Evolutionary conservation across 2,797 vertebrate species (phyloP).

Genomic region (Setipinna tenuifilis): DNA sequence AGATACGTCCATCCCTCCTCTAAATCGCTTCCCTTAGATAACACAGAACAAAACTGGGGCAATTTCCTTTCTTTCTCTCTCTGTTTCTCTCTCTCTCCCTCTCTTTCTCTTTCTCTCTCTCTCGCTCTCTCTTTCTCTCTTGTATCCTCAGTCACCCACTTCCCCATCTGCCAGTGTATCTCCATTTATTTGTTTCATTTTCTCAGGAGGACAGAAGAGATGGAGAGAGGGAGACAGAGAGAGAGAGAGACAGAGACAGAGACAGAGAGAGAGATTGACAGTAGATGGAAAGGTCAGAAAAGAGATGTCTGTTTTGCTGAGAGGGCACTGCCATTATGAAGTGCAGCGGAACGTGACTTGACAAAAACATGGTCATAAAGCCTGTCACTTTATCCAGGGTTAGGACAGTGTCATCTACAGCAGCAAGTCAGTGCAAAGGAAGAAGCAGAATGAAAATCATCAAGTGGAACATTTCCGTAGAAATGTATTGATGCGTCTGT

Average conservation of each 20-base stretch:
- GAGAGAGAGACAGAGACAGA: not conserved
- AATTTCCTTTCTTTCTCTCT: constrained; percentile 22
- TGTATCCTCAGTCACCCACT: not conserved
- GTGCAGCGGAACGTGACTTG: not conserved
- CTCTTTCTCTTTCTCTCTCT: not conserved
- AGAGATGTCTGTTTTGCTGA: constrained; percentile 17
- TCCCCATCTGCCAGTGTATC: not conserved
- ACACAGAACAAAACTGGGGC: constrained; percentile 41
- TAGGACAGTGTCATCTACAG: not conserved
- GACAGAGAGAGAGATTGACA: not conserved
- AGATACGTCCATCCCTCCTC: constrained; percentile 29
- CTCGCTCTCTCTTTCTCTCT: not conserved
- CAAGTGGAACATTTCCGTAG: not conserved
- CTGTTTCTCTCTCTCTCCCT: not conserved
- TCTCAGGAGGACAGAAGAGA: not conserved
- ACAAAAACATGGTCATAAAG: not conserved
- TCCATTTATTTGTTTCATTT: not conserved
- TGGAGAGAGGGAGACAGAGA: not conserved
- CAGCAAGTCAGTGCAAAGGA: not conserved
- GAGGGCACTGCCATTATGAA: constrained; percentile 7
- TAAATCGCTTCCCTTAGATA: constrained; percentile 43
- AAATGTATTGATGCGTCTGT: not conserved
- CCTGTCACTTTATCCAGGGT: not conserved
- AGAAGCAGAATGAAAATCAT: not conserved
- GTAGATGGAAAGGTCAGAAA: not conserved